Base-by-base conservation (phyloP, 2,113 vertebrate genomes). In the Oenanthe oenanthe region DNA sequence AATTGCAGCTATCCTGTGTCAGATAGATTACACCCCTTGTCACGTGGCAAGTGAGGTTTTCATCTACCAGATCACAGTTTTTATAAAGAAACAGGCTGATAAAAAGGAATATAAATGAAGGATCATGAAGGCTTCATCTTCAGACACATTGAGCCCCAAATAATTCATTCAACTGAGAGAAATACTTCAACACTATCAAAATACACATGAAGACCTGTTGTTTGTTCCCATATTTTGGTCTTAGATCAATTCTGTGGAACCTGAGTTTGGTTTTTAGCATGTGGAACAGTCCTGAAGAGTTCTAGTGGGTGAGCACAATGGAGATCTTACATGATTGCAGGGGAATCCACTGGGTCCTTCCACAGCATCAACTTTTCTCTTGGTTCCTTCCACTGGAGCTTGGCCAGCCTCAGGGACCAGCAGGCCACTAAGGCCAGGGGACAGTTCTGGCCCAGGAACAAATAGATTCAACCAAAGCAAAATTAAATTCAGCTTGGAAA, bases 1-100 rank as follows among this genome's bases (percentile, higher is more conserved):
- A 94, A 92, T 73, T 91, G 74, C 89, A 92, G 78, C 89, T 85
- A 85, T 92, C 78, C 74, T 43, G 2, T 77, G 71, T 74, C 92
- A 83, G 71, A 82, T 6, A 83, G 87, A 93, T 96, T 95, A 88
- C 72, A 89, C 47, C 47, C 81, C 53, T 45, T 80, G 88, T 88
- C 89, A 95, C 43, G 51, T 0, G 11, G 81, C 21, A 62, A 95
- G 71, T 10, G 81, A 88, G 34, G 42, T 88, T 93, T 93, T 85
- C 47, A 79, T 94, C 58, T 48, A 8, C 48, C 10, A 75, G 62
- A 75, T 22, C 47, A n/a, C 15, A 24, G 71, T 15, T 82, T 76
- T 73, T 47, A 17, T 40, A 86, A 81, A 54, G 57, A n/a, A 84
- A 32, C 5, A 79, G 50, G 36, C 20, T 58, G 34, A 36, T 72